Evolutionary conservation across 2,888 invertebrate genomes (phyloP), one percentile per base, ranked within the genome.

Genomic region (Drosophila borborema): DNA sequence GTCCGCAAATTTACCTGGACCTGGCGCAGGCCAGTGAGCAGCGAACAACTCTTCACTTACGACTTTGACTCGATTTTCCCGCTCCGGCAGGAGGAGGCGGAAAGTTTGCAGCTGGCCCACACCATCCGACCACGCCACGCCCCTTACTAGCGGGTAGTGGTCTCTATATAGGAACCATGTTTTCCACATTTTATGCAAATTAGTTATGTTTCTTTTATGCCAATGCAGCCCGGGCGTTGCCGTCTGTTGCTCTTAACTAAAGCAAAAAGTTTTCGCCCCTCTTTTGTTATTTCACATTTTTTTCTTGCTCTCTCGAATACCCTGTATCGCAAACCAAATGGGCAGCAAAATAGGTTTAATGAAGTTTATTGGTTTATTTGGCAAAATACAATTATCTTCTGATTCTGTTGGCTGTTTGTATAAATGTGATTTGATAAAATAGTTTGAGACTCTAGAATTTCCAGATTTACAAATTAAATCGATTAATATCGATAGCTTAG

Each of bases 171-270:
- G 66, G 63, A 56, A 58, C 38, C 63, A 67, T 66, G 66, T 82
- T 81, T 86, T 77, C 64, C 64, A 74, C 89, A 86, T 90, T 86
- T 90, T 86, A 86, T 86, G 86, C 90, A 86, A 86, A 86, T 86
- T 86, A 86, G 86, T 86, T 90, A 86, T 90, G 90, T 90, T 86
- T 86, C 86, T 86, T 86, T 89, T 83, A 86, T 86, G 83, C 80
- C 71, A 78, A 66, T 74, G 81, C 77, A 58, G 74, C 48, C 38
- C 48, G 36, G 20, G 45, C 51, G 66, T n/a, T 41, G 55, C 68
- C 82, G 77, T 75, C 84, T 75, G 77, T 66, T 84, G 72, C 66
- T 81, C 72, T 72, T 69, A 60, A 73, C 79, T 70, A 79, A 72
- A 67, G 71, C 66, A 64, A 70, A 80, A 53, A 72, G 64, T 81